Evolutionary conservation across 2,888 invertebrate species (phyloP), one percentile per base, ranked within the genome.

Genomic region (Idaea straminata): DNA sequence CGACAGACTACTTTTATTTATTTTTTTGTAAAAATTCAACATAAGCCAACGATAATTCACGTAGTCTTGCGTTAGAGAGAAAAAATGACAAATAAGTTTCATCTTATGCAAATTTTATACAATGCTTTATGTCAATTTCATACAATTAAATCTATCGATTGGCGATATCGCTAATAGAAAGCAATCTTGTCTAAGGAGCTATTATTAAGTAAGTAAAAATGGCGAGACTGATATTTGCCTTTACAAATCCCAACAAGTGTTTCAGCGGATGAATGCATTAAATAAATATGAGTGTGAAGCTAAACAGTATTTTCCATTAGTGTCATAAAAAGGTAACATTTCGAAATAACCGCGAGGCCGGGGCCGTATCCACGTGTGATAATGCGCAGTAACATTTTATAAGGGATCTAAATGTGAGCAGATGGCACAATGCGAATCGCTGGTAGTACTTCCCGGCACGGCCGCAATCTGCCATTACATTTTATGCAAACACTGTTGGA

Each of bases 361-460:
- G 78, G 75, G 80, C 85, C 81, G 79, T 87, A 88, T 86, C 84
- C 91, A 89, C 86, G 89, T 90, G 91, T 87, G 88, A 88, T 91
- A 91, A 91, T 89, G 87, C 84, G 91, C 88, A 87, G 88, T 91
- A 88, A 91, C 91, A 89, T 91, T 91, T 91, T 91, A 91, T 89
- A 91, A 89, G 89, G 91, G 90, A 89, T 89, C 89, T 86, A 84
- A 89, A 91, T 89, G 90, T 85, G 88, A 86, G 89, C 91, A 90
- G 90, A 91, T 91, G 91, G 91, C 86, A 87, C 86, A 85, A 87
- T 84, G 84, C 80, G 89, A 87, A 87, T 87, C 86, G 88, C 83
- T 84, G 83, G 82, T 81, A 83, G 86, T 85, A 86, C 85, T 83
- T 82, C 84, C 83, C 85, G 81, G 78, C 81, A 79, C 83, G 85